Percentiles rank a stretch among this genome's conserved stretches.
These are phyloP conservation scores for Geopemphigus sp. DNA, from an alignment of 1,140 invertebrate species.

Conservation along the genomic window DNA sequence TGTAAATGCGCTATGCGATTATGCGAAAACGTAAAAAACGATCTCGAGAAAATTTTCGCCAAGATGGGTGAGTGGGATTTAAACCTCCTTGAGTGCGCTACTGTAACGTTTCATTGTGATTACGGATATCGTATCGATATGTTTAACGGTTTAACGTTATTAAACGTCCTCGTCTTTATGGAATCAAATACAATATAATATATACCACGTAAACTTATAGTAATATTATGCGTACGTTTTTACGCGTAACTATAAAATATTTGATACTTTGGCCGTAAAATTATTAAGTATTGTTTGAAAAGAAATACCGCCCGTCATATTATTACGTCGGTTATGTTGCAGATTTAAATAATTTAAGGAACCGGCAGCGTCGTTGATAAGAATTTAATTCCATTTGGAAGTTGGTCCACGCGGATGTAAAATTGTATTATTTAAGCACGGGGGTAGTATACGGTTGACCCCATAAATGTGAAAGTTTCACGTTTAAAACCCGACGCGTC, in stretches of 20 bases:
- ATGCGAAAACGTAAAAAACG: too few relatives aligned
- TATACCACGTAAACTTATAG: background rate
- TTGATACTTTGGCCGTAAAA: background rate
- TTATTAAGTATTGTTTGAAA: constrained; percentile 3
- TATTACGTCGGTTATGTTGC: background rate
- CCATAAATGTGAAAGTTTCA: constrained; percentile 43
- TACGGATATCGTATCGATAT: background rate
- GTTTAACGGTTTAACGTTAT: background rate
- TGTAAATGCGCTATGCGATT: too few relatives aligned
- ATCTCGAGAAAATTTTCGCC: too few relatives aligned
- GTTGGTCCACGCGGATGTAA: constrained; percentile 7
- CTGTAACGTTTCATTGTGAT: too few relatives aligned
- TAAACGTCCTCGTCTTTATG: background rate
- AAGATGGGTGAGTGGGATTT: too few relatives aligned
- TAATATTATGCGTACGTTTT: too few relatives aligned
- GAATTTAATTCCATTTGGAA: constrained; percentile 41
- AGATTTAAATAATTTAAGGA: constrained; percentile 38
- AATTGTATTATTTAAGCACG: constrained; percentile 36
- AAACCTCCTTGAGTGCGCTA: too few relatives aligned
- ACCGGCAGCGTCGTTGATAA: constrained; percentile 20
- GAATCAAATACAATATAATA: background rate
- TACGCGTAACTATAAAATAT: background rate
- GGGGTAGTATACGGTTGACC: constrained; percentile 14
- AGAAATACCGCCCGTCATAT: background rate
- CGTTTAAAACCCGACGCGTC: background rate